Conservation (phyloP, 2,113 vertebrate genomes). For the Urocolius indicus region DNA sequence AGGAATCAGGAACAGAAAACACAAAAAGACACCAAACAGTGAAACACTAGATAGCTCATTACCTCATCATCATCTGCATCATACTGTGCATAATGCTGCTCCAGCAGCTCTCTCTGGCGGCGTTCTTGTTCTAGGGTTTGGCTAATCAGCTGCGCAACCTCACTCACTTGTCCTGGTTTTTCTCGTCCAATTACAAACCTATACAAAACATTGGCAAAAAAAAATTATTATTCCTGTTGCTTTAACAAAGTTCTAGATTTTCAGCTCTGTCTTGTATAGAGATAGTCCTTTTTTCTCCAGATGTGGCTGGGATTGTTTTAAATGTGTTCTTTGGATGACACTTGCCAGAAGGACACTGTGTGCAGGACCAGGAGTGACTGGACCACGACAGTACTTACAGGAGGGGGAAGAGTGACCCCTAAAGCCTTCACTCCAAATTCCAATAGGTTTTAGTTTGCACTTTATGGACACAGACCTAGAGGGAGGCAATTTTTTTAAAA, state of each 20-base stretch:
- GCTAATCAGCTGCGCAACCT: conserved; percentile 96
- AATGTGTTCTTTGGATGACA: background rate
- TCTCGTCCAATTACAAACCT: conserved; percentile 98
- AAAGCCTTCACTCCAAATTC: background rate
- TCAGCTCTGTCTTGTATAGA: background rate
- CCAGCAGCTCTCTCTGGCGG: conserved; percentile 92
- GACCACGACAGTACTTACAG: background rate
- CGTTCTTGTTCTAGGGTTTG: conserved; percentile 97
- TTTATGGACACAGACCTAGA: background rate
- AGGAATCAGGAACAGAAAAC: background rate
- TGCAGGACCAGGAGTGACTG: background rate
- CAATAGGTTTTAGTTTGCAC: background rate
- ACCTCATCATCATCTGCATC: conserved; percentile 98
- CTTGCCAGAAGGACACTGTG: background rate
- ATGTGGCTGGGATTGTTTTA: background rate
- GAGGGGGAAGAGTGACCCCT: background rate
- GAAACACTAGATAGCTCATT: conserved; percentile 13
- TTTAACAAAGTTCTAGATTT: background rate
- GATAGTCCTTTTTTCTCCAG: background rate
- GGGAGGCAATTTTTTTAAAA: background rate
- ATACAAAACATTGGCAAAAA: conserved; percentile 50
- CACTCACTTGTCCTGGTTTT: conserved; percentile 95
- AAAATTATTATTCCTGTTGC: background rate
- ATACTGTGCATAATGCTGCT: conserved; percentile 95
- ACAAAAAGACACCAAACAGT: background rate